Base-by-base conservation (phyloP, 2,888 invertebrate species). In the Clanis bilineata region DNA sequence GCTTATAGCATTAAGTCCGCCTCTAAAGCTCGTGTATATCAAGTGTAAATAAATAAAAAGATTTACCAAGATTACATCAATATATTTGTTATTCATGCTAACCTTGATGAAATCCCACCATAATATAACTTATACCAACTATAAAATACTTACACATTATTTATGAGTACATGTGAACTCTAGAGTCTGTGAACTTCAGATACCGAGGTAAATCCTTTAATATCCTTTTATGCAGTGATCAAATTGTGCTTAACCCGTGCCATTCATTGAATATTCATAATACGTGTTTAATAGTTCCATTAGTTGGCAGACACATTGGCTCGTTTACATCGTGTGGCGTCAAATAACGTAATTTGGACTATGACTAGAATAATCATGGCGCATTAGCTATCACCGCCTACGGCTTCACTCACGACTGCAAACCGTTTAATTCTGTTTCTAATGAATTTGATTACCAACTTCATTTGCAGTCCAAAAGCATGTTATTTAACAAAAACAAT, bases 231-330 rank as follows among this genome's bases (percentile, higher is more conserved):
- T 67, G 67, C 63, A 64, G 56, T 70, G 54, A 69, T 72, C 67
- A 57, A 71, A 72, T 72, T 68, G 64, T 61, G 59, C 64, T 64
- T 66, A 72, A 65, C 70, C 67, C 63, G 4, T 51, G 51, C 32
- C 39, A 64, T 66, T 64, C 68, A 66, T 70, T 73, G 70, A 71
- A 73, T 73, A 73, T 73, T 70, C 70, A 73, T 69, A 68, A 63
- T 64, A 64, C 51, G 51, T 64, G 63, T 64, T 60, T 69, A 69
- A 69, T 67, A 66, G 69, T 65, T 65, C 69, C 65, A 80, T 78
- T 80, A 76, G 65, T 69, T 65, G 67, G 63, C 32, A 47, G 28
- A 51, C 51, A 32, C 18, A 51, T 51, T 32, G 51, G 32, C 10
- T 21, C 28, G 51, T 28, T 51, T 45, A 25, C 45, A 28, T 28